Conservation (phyloP, 2,888 invertebrate species). For the Drosophila seclusa region DNA sequence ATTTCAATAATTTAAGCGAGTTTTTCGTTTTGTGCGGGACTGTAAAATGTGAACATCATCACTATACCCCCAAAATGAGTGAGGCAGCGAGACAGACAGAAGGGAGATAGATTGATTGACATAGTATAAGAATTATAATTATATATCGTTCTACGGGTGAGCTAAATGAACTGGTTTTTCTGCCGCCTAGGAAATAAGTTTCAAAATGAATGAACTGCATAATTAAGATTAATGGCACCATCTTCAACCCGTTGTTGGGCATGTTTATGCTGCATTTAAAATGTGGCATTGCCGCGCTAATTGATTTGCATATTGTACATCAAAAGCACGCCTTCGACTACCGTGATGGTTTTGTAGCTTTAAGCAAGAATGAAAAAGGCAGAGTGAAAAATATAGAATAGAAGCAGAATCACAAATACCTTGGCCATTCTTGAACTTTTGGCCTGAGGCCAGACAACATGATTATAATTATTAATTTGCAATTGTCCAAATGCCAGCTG, state of each 20-base stretch:
- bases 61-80: slow-evolving; percentile 29
- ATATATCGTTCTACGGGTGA: slow-evolving; percentile 12
- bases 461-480: slow-evolving; percentile 65
- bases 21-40: slow-evolving; percentile 26
- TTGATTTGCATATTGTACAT: slow-evolving; percentile 46
- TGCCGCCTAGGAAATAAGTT: slow-evolving; percentile 47
- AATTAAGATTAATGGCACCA: slow-evolving; percentile 55
- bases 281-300: slow-evolving; percentile 39
- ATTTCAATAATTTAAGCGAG: slow-evolving; percentile 35
- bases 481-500: slow-evolving; percentile 59
- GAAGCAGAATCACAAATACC: slow-evolving; percentile 28
- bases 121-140: slow-evolving; percentile 10
- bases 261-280: slow-evolving; percentile 41
- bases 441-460: slow-evolving; percentile 32
- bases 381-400: background rate
- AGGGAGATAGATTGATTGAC: slow-evolving; percentile 38
- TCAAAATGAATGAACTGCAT: slow-evolving; percentile 31
- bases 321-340: slow-evolving; percentile 41
- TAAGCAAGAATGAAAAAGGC: background rate
- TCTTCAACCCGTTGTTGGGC: slow-evolving; percentile 8
- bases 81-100: background rate
- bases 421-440: slow-evolving; percentile 56
- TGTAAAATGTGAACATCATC: slow-evolving; percentile 61
- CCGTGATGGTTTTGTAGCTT: slow-evolving; percentile 25
- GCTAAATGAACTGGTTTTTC: slow-evolving; percentile 62